These are phyloP conservation scores for Tamias sibiricus DNA, from an alignment of 2,113 vertebrate species.

Conservation along the genomic window DNA sequence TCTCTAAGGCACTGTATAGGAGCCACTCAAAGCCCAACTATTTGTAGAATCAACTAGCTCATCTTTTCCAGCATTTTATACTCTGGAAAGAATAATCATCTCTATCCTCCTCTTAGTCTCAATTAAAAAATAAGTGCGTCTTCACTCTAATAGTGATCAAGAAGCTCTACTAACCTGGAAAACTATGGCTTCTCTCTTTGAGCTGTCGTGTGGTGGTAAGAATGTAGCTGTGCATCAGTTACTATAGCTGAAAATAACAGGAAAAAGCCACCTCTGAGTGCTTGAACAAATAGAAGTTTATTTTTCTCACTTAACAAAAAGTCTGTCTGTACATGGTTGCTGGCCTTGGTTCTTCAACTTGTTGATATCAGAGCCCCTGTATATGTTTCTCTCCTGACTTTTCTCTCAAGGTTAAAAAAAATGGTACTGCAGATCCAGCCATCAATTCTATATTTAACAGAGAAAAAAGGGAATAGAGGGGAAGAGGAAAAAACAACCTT, in stretches of 20 bases:
- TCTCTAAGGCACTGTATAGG: too few species aligned
- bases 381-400: neutral
- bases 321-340: neutral
- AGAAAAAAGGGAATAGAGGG: neutral
- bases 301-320: slow-evolving; percentile 22
- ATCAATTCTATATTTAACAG: neutral
- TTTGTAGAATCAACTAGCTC: neutral
- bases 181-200: neutral
- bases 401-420: neutral
- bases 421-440: neutral
- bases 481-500: neutral
- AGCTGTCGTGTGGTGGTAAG: neutral
- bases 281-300: neutral
- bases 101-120: neutral
- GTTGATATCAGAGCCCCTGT: neutral
- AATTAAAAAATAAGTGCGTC: neutral
- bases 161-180: neutral
- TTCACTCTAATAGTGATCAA: neutral
- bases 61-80: neutral
- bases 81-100: neutral
- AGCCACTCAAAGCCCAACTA: neutral
- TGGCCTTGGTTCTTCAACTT: neutral
- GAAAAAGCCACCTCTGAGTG: neutral
- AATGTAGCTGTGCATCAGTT: neutral
- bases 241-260: neutral